Base-by-base conservation (phyloP, 2,888 invertebrate species). In the Drosophila mulleri region DNA sequence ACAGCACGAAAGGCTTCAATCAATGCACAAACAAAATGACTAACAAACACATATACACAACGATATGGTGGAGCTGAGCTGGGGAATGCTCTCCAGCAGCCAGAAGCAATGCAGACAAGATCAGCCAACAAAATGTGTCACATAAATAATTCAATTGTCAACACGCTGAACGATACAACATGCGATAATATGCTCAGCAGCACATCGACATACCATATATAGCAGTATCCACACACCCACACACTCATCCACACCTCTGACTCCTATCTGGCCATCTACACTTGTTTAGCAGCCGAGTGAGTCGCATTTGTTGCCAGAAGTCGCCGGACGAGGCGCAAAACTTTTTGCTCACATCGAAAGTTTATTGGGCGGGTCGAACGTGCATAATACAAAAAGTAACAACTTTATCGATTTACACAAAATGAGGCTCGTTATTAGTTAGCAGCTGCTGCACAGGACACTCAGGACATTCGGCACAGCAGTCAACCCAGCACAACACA, bases 81-180 rank as follows among this genome's bases (percentile, higher is more conserved):
- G n/a, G 29, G 47, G 16, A 3, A 20, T 20, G 16, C 16, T 47
- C 35, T 44, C 57, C 23, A 59, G 62, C 59, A 56, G 23, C 23
- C 41, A 45, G 37, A 45, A 58, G 23, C 61, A 37, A 45, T 39
- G 39, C 60, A 76, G 75, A 79, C 69, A 75, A 70, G 80, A 75
- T 77, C 75, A 61, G 56, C 58, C 64, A 71, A 67, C 67, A 71
- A 67, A 71, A 67, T 71, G 64, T 59, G 78, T 70, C 79, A 88
- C 90, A 89, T 86, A 89, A 89, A 89, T 89, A 87, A 89, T 87
- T 90, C 87, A 88, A 87, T 87, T 90, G 90, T 87, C 87, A 78
- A 85, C 76, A 85, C 71, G 78, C 74, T 75, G 72, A 65, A 67
- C 82, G 75, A 80, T 79, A 78, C 89, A 88, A 75, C 88, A 85